phyloP scores from a whole-genome alignment of 2,797 vertebrate genomes.

The Sciurus vulgaris region DNA sequence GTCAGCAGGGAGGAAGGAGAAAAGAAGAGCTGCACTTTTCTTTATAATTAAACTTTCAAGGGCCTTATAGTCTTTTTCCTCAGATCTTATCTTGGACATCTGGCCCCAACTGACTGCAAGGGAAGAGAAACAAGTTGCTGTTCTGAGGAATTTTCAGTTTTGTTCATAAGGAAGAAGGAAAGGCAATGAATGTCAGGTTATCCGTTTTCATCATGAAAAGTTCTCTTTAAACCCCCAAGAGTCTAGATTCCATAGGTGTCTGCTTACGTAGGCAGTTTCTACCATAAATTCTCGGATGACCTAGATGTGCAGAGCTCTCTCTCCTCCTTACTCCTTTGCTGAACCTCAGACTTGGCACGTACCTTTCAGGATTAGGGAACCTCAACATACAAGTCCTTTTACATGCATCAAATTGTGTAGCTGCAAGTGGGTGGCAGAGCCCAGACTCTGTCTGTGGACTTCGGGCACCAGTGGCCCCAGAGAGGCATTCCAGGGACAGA shows the following conservation, averaged over 20 bases:
- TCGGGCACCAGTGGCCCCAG: background rate
- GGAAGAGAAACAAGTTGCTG: background rate
- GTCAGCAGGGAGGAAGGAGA: background rate
- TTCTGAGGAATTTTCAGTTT: background rate
- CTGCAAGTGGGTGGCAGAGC: background rate
- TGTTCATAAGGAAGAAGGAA: background rate
- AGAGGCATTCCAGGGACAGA: background rate
- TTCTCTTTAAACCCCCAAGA: background rate
- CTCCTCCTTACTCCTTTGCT: background rate
- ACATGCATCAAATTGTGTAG: too few species aligned
- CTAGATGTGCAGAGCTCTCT: background rate
- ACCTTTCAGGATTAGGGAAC: background rate
- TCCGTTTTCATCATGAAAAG: background rate
- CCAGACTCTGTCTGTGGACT: background rate
- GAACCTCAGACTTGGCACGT: background rate
- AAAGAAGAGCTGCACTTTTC: background rate
- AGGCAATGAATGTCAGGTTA: background rate
- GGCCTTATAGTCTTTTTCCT: background rate
- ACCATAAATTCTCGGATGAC: fast-evolving
- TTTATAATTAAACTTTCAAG: background rate
- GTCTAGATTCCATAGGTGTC: background rate
- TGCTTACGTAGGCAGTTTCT: background rate
- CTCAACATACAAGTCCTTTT: background rate
- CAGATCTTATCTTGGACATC: background rate
- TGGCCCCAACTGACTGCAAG: background rate